Evolutionary conservation across 2,113 vertebrate species (phyloP).

Genomic region (Narcine bancroftii): DNA sequence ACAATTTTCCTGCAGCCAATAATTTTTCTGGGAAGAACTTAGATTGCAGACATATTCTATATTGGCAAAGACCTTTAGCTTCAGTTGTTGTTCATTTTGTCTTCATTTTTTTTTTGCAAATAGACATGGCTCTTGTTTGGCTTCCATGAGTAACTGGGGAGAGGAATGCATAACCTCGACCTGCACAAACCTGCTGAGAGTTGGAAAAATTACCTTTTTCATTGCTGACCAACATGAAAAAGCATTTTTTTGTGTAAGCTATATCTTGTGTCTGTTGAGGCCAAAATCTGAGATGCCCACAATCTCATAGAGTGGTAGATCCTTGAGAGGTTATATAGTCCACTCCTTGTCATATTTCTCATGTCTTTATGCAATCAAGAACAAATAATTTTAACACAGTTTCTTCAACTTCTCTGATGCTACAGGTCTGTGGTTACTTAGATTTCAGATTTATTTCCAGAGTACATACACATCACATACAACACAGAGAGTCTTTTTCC

Average conservation of each 20-base stretch:
- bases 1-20: background rate
- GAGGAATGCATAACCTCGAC: background rate
- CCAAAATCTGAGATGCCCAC: no score
- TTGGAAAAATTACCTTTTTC: background rate
- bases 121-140: no score
- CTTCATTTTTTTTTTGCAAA: no score
- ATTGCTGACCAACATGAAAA: background rate
- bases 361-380: no score
- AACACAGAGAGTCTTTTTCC: no score
- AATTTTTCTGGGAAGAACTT: background rate
- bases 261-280: background rate
- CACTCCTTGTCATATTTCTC: no score
- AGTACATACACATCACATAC: no score
- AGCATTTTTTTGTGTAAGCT: background rate
- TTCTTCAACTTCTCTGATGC: no score
- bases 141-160: background rate
- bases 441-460: no score
- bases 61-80: background rate
- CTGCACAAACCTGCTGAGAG: background rate
- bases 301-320: no score
- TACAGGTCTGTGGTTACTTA: no score
- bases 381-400: background rate
- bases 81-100: background rate
- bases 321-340: no score
- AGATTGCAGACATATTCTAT: background rate